phyloP scores from a whole-genome alignment of 2,113 vertebrate genomes.

The Hystrix cristata region DNA sequence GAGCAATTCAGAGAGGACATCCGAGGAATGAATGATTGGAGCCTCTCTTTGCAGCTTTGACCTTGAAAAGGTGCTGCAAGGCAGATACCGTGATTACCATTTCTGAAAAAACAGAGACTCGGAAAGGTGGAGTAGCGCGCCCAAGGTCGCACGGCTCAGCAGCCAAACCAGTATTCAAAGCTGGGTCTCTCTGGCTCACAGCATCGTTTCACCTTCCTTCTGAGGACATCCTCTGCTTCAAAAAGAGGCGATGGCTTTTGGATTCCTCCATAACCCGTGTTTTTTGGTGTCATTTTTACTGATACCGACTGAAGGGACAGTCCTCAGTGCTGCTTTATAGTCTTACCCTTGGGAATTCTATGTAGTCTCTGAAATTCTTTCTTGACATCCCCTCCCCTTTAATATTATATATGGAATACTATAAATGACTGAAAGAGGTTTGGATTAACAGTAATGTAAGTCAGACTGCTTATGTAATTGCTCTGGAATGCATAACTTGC shows the following conservation, averaged over 20 bases:
- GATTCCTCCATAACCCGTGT: neutral
- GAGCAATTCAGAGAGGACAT: neutral
- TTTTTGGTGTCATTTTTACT: too few relatives aligned
- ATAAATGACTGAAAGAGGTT: neutral
- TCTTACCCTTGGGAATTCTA: neutral
- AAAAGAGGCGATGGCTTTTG: neutral
- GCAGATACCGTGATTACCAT: neutral
- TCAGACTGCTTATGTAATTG: neutral
- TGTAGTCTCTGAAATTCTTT: neutral
- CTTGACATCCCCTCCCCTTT: neutral
- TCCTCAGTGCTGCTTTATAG: accelerated
- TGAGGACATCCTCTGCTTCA: neutral
- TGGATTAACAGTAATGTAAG: neutral
- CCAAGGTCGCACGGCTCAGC: neutral
- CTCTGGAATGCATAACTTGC: neutral
- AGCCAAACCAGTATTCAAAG: neutral
- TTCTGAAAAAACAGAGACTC: neutral
- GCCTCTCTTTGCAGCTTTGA: neutral
- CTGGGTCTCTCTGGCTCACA: neutral
- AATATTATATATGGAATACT: neutral
- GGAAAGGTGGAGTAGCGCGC: neutral
- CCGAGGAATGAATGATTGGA: neutral
- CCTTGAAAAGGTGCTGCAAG: neutral
- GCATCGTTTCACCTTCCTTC: neutral
- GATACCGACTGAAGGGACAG: neutral